phyloP scores from a whole-genome alignment of 1,140 invertebrate species.

The Tetramorium alpestre region DNA sequence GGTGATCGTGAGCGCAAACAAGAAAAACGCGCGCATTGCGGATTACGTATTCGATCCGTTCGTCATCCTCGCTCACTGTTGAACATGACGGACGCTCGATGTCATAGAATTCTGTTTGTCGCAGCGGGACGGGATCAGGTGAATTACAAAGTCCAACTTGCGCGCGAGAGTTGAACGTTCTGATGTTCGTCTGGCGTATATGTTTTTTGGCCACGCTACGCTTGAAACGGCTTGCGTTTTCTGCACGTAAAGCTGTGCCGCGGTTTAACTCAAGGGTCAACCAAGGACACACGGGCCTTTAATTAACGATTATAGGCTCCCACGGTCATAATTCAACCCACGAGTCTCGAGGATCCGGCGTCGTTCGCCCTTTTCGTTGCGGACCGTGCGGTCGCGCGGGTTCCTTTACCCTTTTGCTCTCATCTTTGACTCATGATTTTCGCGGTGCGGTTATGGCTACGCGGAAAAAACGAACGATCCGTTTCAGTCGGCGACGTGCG shows the following conservation, averaged over 20 bases:
- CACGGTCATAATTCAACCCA: slow-evolving; percentile 64
- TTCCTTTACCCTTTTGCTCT: slow-evolving; percentile 33
- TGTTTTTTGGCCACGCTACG: background rate
- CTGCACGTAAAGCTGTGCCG: slow-evolving; percentile 17
- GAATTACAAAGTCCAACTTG: background rate
- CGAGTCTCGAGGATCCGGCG: slow-evolving; percentile 35
- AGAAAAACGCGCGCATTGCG: background rate
- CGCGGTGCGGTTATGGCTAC: slow-evolving; percentile 62
- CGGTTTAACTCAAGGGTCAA: slow-evolving; percentile 27
- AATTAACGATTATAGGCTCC: slow-evolving; percentile 70
- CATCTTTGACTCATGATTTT: slow-evolving; percentile 61
- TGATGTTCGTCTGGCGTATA: background rate
- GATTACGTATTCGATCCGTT: slow-evolving; percentile 29
- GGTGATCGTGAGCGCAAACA: slow-evolving; percentile 15
- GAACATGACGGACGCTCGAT: background rate
- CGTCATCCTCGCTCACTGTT: slow-evolving; percentile 25
- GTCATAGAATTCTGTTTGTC: background rate
- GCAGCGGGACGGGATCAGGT: background rate
- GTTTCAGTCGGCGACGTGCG: slow-evolving; percentile 37
- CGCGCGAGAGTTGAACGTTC: background rate
- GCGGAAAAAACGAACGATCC: slow-evolving; percentile 64
- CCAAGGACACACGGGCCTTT: slow-evolving; percentile 29
- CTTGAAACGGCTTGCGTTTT: slow-evolving; percentile 13
- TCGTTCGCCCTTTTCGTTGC: slow-evolving; percentile 40
- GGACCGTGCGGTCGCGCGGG: slow-evolving; percentile 62